Evolutionary conservation across 2,113 vertebrate genomes (phyloP).

Genomic region (Nycticorax nycticorax): DNA sequence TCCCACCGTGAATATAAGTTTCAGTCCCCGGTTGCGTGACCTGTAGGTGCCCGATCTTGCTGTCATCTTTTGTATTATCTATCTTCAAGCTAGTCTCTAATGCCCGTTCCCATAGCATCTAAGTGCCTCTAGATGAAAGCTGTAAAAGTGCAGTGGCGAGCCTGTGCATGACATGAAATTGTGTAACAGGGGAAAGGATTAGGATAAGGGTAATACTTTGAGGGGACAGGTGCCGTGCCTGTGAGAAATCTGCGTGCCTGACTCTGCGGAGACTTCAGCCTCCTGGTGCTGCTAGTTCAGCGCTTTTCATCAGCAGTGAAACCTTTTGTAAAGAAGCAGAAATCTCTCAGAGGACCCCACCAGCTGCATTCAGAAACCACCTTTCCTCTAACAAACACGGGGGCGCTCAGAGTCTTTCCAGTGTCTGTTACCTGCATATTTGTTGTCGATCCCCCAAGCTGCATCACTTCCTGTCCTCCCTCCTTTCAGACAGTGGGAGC

Average conservation of each 20-base stretch:
- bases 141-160: not conserved
- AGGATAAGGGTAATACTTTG: not conserved
- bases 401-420: not conserved
- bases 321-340: not conserved
- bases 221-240: not conserved
- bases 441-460: not conserved
- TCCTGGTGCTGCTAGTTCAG: not conserved
- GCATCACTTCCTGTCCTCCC: not conserved
- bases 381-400: not conserved
- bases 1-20: slow-evolving; percentile 20
- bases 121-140: slow-evolving; percentile 43
- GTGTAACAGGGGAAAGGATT: not conserved
- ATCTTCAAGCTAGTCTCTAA: slow-evolving; percentile 14
- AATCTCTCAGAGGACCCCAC: not conserved
- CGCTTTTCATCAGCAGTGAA: not conserved
- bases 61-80: slow-evolving; percentile 49
- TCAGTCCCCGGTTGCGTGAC: not conserved
- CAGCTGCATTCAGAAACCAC: not conserved
- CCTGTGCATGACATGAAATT: not conserved
- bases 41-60: slow-evolving; percentile 13
- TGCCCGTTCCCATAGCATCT: slow-evolving; percentile 37
- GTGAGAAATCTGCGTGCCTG: not conserved
- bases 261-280: not conserved
- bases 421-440: not conserved
- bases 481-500: not conserved